Evolutionary conservation across 2,797 vertebrate species (phyloP).

Genomic region (Bufotes viridis): DNA sequence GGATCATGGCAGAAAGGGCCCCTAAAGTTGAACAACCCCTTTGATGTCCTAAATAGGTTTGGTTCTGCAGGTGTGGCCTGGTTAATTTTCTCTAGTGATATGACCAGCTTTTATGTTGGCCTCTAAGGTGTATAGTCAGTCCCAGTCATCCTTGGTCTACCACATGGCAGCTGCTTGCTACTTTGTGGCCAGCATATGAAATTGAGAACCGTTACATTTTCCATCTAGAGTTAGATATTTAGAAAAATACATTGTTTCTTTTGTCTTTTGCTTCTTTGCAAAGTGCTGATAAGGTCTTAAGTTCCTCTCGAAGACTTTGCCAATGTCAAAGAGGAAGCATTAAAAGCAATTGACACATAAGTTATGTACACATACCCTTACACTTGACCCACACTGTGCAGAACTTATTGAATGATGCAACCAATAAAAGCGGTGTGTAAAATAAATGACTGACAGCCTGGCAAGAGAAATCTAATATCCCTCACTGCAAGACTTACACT

Average conservation of each 20-base stretch:
- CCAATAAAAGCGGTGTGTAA: background rate
- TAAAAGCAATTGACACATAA: constrained; percentile 50
- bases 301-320: constrained; percentile 37
- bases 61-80: no score
- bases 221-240: background rate
- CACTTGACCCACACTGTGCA: constrained; percentile 4
- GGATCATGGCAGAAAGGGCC: no score
- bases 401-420: constrained; percentile 8
- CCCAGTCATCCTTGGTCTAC: no score
- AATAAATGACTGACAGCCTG: background rate
- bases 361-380: constrained; percentile 24
- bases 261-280: constrained; percentile 18
- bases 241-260: background rate
- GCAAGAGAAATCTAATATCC: background rate
- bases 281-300: constrained; percentile 44
- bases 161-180: background rate
- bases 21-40: no score
- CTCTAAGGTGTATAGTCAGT: background rate
- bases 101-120: no score
- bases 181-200: background rate
- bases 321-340: constrained; percentile 51
- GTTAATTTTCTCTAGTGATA: no score
- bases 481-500: no score
- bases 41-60: no score
- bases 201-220: background rate